Percentiles rank a stretch among this genome's conserved stretches.
Evolutionary conservation across 2,888 invertebrate genomes (phyloP).

Genomic region (Eustalomyia histrio): DNA sequence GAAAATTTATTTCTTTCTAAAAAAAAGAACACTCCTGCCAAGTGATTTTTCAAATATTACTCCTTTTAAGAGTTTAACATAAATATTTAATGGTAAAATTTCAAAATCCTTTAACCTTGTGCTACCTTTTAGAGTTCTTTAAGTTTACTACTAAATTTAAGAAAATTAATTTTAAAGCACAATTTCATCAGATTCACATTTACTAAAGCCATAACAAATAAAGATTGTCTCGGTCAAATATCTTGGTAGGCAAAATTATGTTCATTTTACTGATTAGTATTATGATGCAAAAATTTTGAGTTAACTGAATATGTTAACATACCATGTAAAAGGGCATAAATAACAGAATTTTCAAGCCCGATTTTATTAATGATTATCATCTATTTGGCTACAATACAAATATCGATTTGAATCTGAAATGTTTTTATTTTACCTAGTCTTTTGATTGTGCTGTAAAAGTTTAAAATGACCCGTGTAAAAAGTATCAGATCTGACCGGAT

Average conservation of each 20-base stretch:
- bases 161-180: constrained; percentile 60
- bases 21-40: not conserved
- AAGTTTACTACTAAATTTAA: constrained; percentile 15
- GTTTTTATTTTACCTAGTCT: too few relatives aligned
- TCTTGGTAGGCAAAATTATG: constrained; percentile 18
- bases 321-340: too few relatives aligned
- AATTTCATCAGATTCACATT: constrained; percentile 66
- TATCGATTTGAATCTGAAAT: too few relatives aligned
- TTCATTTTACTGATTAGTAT: too few relatives aligned
- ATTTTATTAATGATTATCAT: too few relatives aligned
- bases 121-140: constrained; percentile 11
- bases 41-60: constrained; percentile 29
- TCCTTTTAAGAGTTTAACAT: constrained; percentile 47
- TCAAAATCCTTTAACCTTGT: constrained; percentile 56
- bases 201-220: constrained; percentile 51
- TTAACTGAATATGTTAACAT: too few relatives aligned
- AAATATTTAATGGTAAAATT: constrained; percentile 18
- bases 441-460: too few relatives aligned
- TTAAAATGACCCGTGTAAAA: too few relatives aligned
- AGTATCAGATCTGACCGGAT: too few relatives aligned
- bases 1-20: constrained; percentile 50
- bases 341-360: too few relatives aligned
- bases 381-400: too few relatives aligned
- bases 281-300: too few relatives aligned
- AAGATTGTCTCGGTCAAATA: constrained; percentile 5